Evolutionary conservation across 2,797 vertebrate species (phyloP).

Genomic region (Etheostoma perlongum): DNA sequence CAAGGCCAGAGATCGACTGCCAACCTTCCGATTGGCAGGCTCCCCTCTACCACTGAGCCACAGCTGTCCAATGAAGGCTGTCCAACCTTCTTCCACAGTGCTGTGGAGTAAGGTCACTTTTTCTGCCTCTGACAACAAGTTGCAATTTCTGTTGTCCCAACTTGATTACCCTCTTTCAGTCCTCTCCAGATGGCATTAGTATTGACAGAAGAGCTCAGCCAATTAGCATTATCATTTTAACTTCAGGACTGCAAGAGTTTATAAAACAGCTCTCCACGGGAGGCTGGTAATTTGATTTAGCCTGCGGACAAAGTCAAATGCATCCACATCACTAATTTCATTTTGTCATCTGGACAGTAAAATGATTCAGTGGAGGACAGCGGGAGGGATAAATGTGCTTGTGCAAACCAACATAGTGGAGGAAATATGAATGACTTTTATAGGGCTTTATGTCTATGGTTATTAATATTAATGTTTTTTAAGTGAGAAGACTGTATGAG

Average conservation of each 20-base stretch:
- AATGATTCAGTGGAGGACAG: constrained; percentile 27
- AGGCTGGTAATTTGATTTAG: constrained; percentile 49
- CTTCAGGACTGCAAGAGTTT: constrained; percentile 48
- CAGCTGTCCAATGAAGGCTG: too few species aligned
- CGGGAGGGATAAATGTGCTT: neutral
- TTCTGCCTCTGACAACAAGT: constrained; percentile 40
- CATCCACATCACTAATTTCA: constrained; percentile 48
- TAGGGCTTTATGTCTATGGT: too few species aligned
- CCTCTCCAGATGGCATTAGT: constrained; percentile 58
- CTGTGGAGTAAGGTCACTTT: neutral
- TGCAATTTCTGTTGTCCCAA: constrained; percentile 22
- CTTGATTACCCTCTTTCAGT: constrained; percentile 22
- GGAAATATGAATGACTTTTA: too few species aligned
- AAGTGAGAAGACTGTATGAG: too few species aligned
- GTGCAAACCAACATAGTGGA: too few species aligned
- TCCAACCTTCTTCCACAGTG: too few species aligned
- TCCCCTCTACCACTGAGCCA: too few species aligned
- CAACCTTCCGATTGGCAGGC: too few species aligned
- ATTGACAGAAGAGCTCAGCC: constrained; percentile 52
- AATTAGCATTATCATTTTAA: constrained; percentile 55
- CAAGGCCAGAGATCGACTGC: too few species aligned
- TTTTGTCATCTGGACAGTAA: constrained; percentile 47
- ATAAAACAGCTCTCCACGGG: constrained; percentile 39
- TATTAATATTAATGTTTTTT: too few species aligned
- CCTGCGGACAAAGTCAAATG: constrained; percentile 46